phyloP scores from a whole-genome alignment of 2,888 invertebrate genomes.

The Acleris sparsana region DNA sequence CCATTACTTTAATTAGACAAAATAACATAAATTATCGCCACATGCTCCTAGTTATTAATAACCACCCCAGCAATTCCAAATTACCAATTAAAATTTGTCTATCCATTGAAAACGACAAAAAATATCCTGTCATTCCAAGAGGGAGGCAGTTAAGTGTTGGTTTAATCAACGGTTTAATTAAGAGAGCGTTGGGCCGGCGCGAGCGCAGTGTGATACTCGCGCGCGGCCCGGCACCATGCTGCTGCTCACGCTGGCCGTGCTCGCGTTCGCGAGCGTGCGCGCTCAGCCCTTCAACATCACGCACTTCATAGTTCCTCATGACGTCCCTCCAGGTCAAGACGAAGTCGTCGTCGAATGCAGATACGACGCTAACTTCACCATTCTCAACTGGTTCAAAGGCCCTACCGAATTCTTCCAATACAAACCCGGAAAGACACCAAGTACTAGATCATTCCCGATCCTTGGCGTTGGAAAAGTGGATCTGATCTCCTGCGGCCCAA shows the following conservation, averaged over 20 bases:
- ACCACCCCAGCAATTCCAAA: constrained; percentile 34
- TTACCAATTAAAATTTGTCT: constrained; percentile 68
- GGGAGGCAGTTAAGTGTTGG: constrained; percentile 78
- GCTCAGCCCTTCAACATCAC: constrained; percentile 69
- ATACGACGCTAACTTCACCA: constrained; percentile 75
- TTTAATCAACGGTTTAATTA: constrained; percentile 82
- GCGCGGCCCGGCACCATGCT: constrained; percentile 70
- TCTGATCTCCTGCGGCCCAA: constrained; percentile 66
- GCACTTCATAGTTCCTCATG: constrained; percentile 60
- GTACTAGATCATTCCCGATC: constrained; percentile 65
- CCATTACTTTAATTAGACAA: constrained; percentile 34
- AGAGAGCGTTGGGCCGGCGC: constrained; percentile 64
- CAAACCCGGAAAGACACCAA: constrained; percentile 67
- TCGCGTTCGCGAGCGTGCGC: constrained; percentile 44
- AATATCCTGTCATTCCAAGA: constrained; percentile 54
- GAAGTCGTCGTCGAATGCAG: constrained; percentile 71
- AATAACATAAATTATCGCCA: constrained; percentile 28
- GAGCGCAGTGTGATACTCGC: constrained; percentile 69
- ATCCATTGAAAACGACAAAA: constrained; percentile 65
- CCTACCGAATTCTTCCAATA: constrained; percentile 73
- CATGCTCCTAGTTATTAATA: constrained; percentile 34
- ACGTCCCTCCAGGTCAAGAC: constrained; percentile 59
- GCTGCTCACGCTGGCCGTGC: constrained; percentile 49
- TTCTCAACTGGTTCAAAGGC: constrained; percentile 76
- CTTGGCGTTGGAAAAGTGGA: constrained; percentile 69